phyloP scores from a whole-genome alignment of 2,888 invertebrate genomes.

The Trachelus tabidus region DNA sequence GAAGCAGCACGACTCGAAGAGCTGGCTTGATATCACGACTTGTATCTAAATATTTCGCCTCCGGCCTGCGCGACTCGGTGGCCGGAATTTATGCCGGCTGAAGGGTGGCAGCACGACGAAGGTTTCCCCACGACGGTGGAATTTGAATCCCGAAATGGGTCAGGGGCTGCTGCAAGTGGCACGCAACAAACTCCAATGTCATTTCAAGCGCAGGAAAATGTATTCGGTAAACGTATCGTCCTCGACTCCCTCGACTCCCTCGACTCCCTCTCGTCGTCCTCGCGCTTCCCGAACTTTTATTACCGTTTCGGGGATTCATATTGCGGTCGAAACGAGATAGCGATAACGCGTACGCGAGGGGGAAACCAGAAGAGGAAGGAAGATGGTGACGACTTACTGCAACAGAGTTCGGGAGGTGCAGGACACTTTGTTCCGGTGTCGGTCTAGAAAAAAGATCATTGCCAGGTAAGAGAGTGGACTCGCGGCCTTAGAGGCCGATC shows the following conservation, averaged over 20 bases:
- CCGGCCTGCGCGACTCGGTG: conserved; percentile 19
- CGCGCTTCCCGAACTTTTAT: no score
- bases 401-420: conserved; percentile 4
- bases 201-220: background rate
- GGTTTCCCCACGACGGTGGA: conserved; percentile 3
- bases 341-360: background rate
- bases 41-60: conserved; percentile 52
- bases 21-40: conserved; percentile 22
- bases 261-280: no score
- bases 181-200: background rate
- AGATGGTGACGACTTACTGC: background rate
- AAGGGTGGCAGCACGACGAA: background rate
- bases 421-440: conserved; percentile 1
- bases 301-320: no score
- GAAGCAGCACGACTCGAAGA: background rate
- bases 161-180: conserved; percentile 35
- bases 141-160: conserved; percentile 46
- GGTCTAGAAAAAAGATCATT: no score
- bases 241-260: no score
- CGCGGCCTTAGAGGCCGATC: background rate
- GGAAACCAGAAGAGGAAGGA: conserved; percentile 1
- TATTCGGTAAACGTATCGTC: no score
- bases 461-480: conserved; percentile 3
- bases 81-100: conserved; percentile 47
- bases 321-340: no score